A percentile compares a stretch with the other conserved stretches of the same genome.
These are phyloP conservation scores for Drosophila neutralis DNA, from an alignment of 2,888 invertebrate species.

Conservation along the genomic window DNA sequence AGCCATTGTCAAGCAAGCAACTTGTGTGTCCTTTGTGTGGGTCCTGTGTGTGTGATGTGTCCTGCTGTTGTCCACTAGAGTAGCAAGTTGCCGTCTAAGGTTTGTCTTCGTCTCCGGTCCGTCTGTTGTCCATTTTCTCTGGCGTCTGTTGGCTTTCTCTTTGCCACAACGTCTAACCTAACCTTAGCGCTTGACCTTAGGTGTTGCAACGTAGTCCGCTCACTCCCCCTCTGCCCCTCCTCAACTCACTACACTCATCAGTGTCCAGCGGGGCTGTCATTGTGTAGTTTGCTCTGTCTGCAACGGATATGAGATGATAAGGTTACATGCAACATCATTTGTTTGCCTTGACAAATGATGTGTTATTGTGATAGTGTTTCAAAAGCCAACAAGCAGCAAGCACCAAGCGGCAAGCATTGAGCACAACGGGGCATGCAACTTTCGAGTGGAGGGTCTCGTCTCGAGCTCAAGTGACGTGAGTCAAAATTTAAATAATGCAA, in stretches of 20 bases:
- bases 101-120: constrained; percentile 42
- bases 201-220: constrained; percentile 22
- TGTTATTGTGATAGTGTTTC: constrained; percentile 74
- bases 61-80: constrained; percentile 39
- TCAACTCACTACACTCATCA: neutral
- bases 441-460: constrained; percentile 45
- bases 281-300: constrained; percentile 55
- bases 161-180: constrained; percentile 39
- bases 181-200: constrained; percentile 72
- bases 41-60: constrained; percentile 4
- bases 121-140: constrained; percentile 18
- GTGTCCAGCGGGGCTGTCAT: constrained; percentile 31
- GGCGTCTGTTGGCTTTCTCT: constrained; percentile 49
- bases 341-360: constrained; percentile 79
- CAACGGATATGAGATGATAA: constrained; percentile 77
- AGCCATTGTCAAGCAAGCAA: constrained; percentile 61
- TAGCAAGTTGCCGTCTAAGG: constrained; percentile 20
- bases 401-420: neutral
- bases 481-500: constrained; percentile 71
- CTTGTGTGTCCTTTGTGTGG: constrained; percentile 16
- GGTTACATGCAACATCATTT: constrained; percentile 80
- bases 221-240: neutral
- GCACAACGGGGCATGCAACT: constrained; percentile 53
- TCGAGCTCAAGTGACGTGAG: constrained; percentile 63
- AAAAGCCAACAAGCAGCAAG: constrained; percentile 23